phyloP scores from a whole-genome alignment of 2,888 invertebrate genomes.

The Cataglyphis albicans region DNA sequence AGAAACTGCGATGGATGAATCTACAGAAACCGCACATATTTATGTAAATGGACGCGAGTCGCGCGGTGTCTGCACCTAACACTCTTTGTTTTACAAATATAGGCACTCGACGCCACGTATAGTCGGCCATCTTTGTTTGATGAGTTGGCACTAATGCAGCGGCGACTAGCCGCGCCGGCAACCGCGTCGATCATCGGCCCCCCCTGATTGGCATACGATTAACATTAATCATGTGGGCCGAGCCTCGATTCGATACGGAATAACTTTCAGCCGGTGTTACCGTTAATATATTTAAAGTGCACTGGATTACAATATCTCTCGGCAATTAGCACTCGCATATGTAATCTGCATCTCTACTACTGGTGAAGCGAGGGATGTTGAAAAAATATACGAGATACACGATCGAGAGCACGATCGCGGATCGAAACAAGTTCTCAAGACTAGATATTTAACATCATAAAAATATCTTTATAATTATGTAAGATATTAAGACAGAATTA shows the following conservation, averaged over 20 bases:
- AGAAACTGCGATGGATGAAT: constrained; percentile 76
- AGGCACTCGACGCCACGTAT: constrained; percentile 64
- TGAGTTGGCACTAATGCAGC: constrained; percentile 75
- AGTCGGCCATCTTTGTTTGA: constrained; percentile 76
- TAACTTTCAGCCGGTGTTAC: constrained; percentile 38
- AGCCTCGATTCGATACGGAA: constrained; percentile 45
- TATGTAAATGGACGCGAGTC: constrained; percentile 80
- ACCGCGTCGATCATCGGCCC: constrained; percentile 70
- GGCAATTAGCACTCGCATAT: constrained; percentile 39
- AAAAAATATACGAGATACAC: not conserved
- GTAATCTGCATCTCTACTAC: constrained; percentile 23
- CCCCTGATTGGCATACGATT: constrained; percentile 73
- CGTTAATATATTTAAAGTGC: constrained; percentile 51
- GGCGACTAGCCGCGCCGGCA: constrained; percentile 48
- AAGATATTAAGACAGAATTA: not conserved
- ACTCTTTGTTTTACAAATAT: constrained; percentile 78
- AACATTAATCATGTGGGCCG: constrained; percentile 69
- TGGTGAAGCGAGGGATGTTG: not conserved
- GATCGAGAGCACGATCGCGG: not conserved
- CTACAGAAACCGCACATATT: constrained; percentile 82
- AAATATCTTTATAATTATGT: not conserved
- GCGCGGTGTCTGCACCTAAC: constrained; percentile 44
- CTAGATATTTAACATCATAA: not conserved
- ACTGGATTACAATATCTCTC: constrained; percentile 37
- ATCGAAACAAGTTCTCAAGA: not conserved